Evolutionary conservation across 2,797 vertebrate species (phyloP).

Genomic region (Myotis planiceps): DNA sequence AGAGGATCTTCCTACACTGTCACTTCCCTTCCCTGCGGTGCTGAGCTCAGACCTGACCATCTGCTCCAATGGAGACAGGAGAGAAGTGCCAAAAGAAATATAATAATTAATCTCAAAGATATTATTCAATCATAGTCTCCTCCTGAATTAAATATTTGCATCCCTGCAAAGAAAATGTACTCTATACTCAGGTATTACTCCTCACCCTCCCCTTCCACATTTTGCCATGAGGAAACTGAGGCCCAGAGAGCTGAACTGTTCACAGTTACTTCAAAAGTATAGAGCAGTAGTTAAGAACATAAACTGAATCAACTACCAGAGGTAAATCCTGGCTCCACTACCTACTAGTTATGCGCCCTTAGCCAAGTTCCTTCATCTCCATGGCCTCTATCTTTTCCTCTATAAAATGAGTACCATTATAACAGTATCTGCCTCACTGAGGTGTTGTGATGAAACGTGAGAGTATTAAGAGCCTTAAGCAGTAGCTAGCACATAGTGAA

Average conservation of each 20-base stretch:
- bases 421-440: not conserved
- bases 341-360: not conserved
- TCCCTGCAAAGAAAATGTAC: not conserved
- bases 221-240: not conserved
- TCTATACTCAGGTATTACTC: not conserved
- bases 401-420: not conserved
- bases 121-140: not conserved
- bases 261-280: not conserved
- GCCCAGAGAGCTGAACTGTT: not conserved
- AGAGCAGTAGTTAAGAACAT: not conserved
- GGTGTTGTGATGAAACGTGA: not conserved
- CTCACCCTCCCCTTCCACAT: not conserved
- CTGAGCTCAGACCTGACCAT: conserved; percentile 69
- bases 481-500: not conserved
- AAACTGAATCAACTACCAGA: not conserved
- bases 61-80: conserved; percentile 55
- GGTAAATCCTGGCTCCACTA: not conserved
- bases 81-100: conserved; percentile 55
- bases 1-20: not conserved
- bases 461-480: not conserved
- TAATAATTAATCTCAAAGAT: not conserved
- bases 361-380: not conserved
- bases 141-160: conserved; percentile 16
- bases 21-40: conserved; percentile 63
- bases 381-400: not conserved